Base-by-base conservation (phyloP, 1,140 invertebrate species). In the Episyrphus balteatus region DNA sequence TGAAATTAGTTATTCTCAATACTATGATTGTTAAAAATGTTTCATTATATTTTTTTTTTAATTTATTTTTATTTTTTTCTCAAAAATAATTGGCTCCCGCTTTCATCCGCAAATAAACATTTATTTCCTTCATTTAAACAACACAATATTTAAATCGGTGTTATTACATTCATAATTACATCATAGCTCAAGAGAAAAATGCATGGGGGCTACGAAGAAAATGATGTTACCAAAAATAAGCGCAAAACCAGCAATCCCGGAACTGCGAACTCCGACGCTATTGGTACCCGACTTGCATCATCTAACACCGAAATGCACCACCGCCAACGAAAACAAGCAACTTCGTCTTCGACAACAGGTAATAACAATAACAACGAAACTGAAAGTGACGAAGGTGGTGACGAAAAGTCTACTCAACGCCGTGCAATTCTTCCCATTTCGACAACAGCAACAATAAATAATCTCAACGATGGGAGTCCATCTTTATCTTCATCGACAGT, bases 241-340 rank as follows among this genome's bases (percentile, higher is more conserved):
- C 62, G 62, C 13, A 65, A 65, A 52, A 65, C 65, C 31, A 65
- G 62, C 58, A 65, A 65, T 44, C 62, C 62, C 15, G 40, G 3
- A 5, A 47, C 13, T 15, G 15, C 49, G n/a, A n/a, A n/a, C 11
- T 18, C 44, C 38, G 46, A 33, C 43, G 33, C 42, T 3, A 46
- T 37, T 26, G 41, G 42, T 13, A 11, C 43, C 21, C 26, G 41
- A 26, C 39, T 48, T 21, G 17, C 39, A 44, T n/a, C n/a, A n/a
- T 59, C 50, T 31, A 55, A 47, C 39, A 47, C 60, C 26, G 61
- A 65, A 42, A 66, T 65, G 62, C 60, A 62, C 44, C 62, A 66
- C 46, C 62, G 62, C 32, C 62, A 62, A 46, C 60, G 62, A 10
- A 65, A 65, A 43, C 59, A 56, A 46, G 54, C 60, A 61, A 44